Conservation (phyloP, 2,113 vertebrate species). For the Actenoides lindsayi region DNA sequence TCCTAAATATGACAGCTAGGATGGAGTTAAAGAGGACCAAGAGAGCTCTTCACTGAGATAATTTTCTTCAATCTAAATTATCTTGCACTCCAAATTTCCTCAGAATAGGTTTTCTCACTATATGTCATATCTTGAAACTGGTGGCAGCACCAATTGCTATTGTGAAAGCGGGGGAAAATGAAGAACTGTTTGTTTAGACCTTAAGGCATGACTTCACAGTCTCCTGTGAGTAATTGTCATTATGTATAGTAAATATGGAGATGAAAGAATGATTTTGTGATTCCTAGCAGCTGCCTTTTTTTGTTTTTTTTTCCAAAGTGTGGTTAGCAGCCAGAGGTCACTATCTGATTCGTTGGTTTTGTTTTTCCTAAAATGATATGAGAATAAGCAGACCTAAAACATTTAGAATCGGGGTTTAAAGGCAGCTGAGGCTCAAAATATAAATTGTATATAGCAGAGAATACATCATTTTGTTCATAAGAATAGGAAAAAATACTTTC, state of each 20-base stretch:
- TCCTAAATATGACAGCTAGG: not conserved
- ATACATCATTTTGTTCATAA: not conserved
- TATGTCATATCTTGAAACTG: not conserved
- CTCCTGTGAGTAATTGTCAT: not conserved
- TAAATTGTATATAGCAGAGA: not conserved
- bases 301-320: not conserved
- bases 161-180: not conserved
- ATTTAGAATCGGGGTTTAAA: not conserved
- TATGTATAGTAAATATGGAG: not conserved
- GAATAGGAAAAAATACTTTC: not conserved
- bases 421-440: not conserved
- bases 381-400: not conserved
- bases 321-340: not conserved
- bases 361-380: rapidly evolving
- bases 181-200: not conserved
- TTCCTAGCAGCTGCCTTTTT: not conserved
- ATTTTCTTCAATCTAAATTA: not conserved
- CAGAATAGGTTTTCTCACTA: not conserved
- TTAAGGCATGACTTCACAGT: not conserved
- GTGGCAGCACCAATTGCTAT: not conserved
- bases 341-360: not conserved
- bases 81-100: not conserved
- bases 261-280: not conserved
- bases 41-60: not conserved
- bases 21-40: not conserved